Base-by-base conservation (phyloP, 64 coral and sea anemone species). In the Pachyseris speciosa region DNA sequence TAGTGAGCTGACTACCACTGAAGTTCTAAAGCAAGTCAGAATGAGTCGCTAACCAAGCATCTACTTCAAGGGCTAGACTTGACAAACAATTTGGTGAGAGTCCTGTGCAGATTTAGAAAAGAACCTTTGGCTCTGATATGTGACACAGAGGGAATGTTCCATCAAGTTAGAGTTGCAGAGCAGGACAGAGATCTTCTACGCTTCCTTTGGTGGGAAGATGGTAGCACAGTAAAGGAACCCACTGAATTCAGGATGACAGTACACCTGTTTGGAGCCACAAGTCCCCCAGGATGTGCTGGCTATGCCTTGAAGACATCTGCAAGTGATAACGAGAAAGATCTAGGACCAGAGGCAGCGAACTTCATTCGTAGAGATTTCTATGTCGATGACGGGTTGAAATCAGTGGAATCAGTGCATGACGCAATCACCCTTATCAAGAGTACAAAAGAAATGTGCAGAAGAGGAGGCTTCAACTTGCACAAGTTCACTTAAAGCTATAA, bases 311-410 rank as follows among this genome's bases (percentile, higher is more conserved):
- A 73, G 22, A 15, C n/a, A 19, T 63, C 90, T 2, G 90, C 69
- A 24, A 25, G 74, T 22, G 80, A 92, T n/a, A 31, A 84, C 25
- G 53, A 58, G 30, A 19, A 17, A 0, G 69, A 85, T 5, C 48
- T 64, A 13, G 90, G 60, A n/a, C 5, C 17, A 34, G 51, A 50
- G 59, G 16, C 76, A 24, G 60, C 80, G 17, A 36, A 92, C 13
- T 75, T 84, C 68, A 20, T 92, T 2, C 37, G 39, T 0, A 72
- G 55, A 28, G 30, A 85, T 7, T 92, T 85, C 53, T 92, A 92
- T 74, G 90, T 92, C 0, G 90, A 92, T 17, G 88, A 91, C 60
- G 64, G 75, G 30, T 61, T 91, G 9, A 91, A 83, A 20, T 91
- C 88, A 22, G 79, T 84, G 0, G 11, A 43, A 7, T 31, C 76